Conservation (phyloP, 2,113 vertebrate species). For the Axis porcinus region DNA sequence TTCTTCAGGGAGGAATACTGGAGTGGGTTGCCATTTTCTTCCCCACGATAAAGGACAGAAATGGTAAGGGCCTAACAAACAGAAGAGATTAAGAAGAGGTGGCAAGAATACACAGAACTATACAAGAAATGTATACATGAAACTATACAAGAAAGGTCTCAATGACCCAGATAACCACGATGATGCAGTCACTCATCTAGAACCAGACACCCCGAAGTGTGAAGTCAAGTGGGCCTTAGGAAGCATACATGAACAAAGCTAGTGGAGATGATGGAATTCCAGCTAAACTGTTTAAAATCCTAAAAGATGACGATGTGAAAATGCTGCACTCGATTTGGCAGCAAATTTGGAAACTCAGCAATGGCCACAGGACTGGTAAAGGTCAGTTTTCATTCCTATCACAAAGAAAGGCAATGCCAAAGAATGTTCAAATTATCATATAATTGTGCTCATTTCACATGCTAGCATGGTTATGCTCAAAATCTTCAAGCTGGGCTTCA, state of each 20-base stretch:
- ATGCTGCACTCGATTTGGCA: not conserved
- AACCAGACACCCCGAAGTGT: not conserved
- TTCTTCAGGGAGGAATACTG: not conserved
- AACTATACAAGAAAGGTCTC: not conserved
- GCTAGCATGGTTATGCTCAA: not conserved
- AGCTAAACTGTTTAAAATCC: not conserved
- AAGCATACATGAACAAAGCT: not conserved
- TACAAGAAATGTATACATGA: not conserved
- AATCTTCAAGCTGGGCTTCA: not conserved
- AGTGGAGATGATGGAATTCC: not conserved
- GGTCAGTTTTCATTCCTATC: not conserved
- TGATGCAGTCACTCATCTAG: not conserved
- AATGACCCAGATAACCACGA: not conserved
- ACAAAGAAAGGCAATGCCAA: not conserved
- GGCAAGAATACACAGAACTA: not conserved
- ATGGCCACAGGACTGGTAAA: not conserved
- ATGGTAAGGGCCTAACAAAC: not conserved
- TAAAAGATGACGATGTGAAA: not conserved
- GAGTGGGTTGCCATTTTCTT: not conserved
- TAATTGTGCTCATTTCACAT: not conserved
- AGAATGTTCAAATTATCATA: not conserved
- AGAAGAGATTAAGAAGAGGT: not conserved
- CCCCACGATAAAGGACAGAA: not conserved
- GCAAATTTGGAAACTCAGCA: not conserved
- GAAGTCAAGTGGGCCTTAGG: not conserved